Percentiles rank a stretch among this genome's conserved stretches.
phyloP scores from a whole-genome alignment of 2,113 vertebrate species.

The Psephotus haematonotus region DNA sequence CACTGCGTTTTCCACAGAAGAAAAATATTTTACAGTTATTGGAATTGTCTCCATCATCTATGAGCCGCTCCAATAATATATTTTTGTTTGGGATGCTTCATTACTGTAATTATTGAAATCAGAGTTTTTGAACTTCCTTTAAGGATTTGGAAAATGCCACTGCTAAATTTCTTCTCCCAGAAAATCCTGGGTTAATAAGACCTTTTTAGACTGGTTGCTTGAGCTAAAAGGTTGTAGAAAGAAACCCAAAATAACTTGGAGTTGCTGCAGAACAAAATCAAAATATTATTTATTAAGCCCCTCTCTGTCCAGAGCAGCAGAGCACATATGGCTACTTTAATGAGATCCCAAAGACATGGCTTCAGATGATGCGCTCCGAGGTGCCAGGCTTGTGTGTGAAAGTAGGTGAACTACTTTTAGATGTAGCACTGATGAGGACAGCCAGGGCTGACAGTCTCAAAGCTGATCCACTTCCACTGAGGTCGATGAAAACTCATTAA shows the following conservation, averaged over 20 bases:
- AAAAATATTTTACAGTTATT: background rate
- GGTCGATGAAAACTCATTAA: conserved; percentile 22
- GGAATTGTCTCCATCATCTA: background rate
- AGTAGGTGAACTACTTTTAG: background rate
- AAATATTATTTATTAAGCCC: background rate
- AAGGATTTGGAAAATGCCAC: background rate
- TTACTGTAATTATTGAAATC: background rate
- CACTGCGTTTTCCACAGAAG: background rate
- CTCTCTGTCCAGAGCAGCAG: background rate
- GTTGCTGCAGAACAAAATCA: background rate
- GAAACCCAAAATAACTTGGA: background rate
- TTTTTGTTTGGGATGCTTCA: background rate
- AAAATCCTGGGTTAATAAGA: background rate
- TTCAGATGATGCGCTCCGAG: background rate
- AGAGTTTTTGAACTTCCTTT: background rate
- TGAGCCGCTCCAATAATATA: accelerated
- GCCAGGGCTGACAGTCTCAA: background rate
- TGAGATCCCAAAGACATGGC: background rate
- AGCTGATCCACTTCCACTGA: conserved; percentile 18
- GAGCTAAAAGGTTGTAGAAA: background rate
- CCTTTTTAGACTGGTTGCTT: background rate
- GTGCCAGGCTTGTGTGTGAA: background rate
- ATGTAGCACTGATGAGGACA: background rate
- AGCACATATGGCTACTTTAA: background rate
- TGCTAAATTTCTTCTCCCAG: background rate